A percentile compares a stretch with the other conserved stretches of the same genome.
phyloP scores from a whole-genome alignment of 2,113 vertebrate species.

The Protobothrops mucrosquamatus region DNA sequence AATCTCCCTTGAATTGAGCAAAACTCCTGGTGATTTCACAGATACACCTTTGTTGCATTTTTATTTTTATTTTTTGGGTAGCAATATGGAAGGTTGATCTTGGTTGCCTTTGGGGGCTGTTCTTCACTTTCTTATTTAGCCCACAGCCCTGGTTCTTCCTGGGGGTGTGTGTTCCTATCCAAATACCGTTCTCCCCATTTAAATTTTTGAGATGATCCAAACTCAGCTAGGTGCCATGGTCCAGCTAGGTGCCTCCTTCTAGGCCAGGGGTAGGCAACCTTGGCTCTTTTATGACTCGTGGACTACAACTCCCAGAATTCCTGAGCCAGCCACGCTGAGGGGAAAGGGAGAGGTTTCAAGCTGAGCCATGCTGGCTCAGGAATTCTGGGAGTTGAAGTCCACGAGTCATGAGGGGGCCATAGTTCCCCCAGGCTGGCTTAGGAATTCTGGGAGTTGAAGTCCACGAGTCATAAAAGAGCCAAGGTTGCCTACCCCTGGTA shows the following conservation, averaged over 20 bases:
- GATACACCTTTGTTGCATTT: neutral
- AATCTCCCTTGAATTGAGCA: neutral
- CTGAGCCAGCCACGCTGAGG: too few species aligned
- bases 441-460: too few species aligned
- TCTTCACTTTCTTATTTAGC: neutral
- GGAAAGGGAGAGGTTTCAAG: too few species aligned
- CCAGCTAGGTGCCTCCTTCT: neutral
- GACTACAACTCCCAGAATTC: too few species aligned
- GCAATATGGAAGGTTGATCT: neutral
- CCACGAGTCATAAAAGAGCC: too few species aligned
- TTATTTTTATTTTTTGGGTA: neutral
- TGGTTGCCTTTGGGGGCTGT: neutral
- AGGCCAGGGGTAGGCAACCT: neutral
- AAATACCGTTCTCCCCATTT: neutral
- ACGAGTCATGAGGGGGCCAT: too few species aligned
- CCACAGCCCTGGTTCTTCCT: neutral
- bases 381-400: too few species aligned
- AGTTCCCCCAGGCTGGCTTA: too few species aligned
- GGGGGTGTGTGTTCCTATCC: neutral
- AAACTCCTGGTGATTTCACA: neutral
- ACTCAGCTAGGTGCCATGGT: neutral
- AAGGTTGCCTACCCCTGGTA: too few species aligned
- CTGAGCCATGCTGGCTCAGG: too few species aligned
- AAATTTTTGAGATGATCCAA: neutral
- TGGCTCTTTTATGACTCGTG: too few species aligned